Evolutionary conservation across 2,797 vertebrate species (phyloP).

Genomic region (Halcyon leucocephala): DNA sequence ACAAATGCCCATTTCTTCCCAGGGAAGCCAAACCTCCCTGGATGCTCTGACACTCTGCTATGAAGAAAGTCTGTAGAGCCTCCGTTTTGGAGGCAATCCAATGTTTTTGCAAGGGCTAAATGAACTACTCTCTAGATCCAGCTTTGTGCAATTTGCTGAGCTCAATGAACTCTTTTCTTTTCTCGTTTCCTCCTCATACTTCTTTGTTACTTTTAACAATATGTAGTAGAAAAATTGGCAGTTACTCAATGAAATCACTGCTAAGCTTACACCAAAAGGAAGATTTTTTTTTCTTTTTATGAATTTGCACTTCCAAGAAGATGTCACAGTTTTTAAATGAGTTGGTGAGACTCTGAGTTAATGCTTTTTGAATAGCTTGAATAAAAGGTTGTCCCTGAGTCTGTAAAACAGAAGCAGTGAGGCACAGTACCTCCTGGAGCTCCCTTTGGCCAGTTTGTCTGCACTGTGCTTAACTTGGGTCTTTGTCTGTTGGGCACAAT

Average conservation of each 20-base stretch:
- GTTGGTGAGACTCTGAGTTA: constrained; percentile 56
- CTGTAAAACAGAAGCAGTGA: constrained; percentile 55
- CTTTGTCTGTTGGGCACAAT: constrained; percentile 29
- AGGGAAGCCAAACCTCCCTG: constrained; percentile 37
- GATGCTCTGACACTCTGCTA: constrained; percentile 6
- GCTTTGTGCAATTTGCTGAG: constrained; percentile 70
- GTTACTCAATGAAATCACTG: constrained; percentile 68
- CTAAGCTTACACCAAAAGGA: constrained; percentile 62
- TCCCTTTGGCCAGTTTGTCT: constrained; percentile 42
- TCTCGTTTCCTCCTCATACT: constrained; percentile 49
- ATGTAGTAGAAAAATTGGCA: constrained; percentile 69
- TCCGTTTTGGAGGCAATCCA: constrained; percentile 58
- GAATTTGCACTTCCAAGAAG: constrained; percentile 62
- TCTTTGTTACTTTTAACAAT: constrained; percentile 70
- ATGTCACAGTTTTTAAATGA: constrained; percentile 59
- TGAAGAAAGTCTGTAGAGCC: constrained; percentile 46
- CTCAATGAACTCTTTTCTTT: constrained; percentile 53
- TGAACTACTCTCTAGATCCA: constrained; percentile 57
- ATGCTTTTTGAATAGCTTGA: constrained; percentile 59
- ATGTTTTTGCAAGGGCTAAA: constrained; percentile 65
- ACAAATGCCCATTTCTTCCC: constrained; percentile 53
- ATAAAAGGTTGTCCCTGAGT: constrained; percentile 30
- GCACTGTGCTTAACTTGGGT: neutral
- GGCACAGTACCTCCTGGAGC: constrained; percentile 43
- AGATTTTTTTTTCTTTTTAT: neutral